Evolutionary conservation across 2,113 vertebrate genomes (phyloP).

Genomic region (Anser brachyrhynchus): DNA sequence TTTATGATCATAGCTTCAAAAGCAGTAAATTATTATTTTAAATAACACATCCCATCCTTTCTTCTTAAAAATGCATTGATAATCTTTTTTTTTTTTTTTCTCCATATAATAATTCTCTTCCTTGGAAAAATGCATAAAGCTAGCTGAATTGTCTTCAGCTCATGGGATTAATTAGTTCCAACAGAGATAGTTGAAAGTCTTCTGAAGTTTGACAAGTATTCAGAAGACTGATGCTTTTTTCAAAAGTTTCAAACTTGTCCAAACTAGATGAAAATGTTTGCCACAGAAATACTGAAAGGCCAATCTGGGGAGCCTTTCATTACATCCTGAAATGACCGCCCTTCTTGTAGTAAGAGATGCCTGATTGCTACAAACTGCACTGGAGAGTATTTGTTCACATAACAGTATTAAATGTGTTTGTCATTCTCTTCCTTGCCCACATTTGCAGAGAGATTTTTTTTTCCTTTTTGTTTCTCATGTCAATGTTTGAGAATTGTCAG

Average conservation of each 20-base stretch:
- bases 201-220: neutral
- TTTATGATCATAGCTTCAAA: neutral
- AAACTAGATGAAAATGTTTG: conserved; percentile 27
- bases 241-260: neutral
- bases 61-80: neutral
- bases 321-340: neutral
- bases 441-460: neutral
- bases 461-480: neutral
- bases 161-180: conserved; percentile 33
- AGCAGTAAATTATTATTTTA: neutral
- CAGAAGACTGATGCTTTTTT: conserved; percentile 24
- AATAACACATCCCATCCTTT: neutral
- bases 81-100: neutral
- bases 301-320: conserved; percentile 19
- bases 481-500: neutral
- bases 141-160: neutral
- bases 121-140: neutral
- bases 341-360: neutral
- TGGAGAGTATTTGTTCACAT: neutral
- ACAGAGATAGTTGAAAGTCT: neutral
- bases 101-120: neutral
- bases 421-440: neutral
- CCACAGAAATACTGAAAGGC: conserved; percentile 11
- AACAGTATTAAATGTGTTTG: neutral
- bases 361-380: neutral